phyloP scores from a whole-genome alignment of 2,797 vertebrate genomes.

The Columba guinea region DNA sequence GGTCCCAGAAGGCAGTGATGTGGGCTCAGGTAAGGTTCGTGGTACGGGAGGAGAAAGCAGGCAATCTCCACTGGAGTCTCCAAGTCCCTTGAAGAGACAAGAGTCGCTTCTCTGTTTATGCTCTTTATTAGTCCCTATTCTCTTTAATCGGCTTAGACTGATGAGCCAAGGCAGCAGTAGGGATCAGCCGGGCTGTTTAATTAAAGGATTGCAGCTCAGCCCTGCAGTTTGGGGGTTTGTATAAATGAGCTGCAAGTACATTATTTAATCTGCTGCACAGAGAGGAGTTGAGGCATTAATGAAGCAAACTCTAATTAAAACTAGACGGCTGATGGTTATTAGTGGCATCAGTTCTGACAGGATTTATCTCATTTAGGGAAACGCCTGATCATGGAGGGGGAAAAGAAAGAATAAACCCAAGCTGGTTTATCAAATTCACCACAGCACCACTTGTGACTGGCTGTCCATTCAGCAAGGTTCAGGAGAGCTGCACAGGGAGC shows the following conservation, averaged over 20 bases:
- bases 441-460: not conserved
- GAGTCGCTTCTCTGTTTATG: constrained; percentile 64
- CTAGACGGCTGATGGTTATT: constrained; percentile 71
- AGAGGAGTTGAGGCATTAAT: constrained; percentile 69
- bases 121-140: constrained; percentile 65
- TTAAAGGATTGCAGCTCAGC: constrained; percentile 67
- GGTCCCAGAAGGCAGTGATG: not conserved
- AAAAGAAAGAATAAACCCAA: not conserved
- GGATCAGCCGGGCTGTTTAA: constrained; percentile 72
- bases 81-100: constrained; percentile 46
- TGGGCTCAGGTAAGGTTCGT: not conserved
- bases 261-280: constrained; percentile 66
- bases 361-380: constrained; percentile 66
- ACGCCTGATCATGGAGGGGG: constrained; percentile 16
- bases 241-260: constrained; percentile 70
- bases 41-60: not conserved
- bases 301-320: constrained; percentile 77
- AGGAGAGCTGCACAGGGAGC: not conserved
- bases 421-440: constrained; percentile 25
- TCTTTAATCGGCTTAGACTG: constrained; percentile 69
- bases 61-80: not conserved
- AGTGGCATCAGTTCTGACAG: constrained; percentile 70
- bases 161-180: constrained; percentile 36
- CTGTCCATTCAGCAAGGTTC: not conserved
- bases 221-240: constrained; percentile 59